phyloP scores from a whole-genome alignment of 1,140 invertebrate species.

The Centruroides vittatus region DNA sequence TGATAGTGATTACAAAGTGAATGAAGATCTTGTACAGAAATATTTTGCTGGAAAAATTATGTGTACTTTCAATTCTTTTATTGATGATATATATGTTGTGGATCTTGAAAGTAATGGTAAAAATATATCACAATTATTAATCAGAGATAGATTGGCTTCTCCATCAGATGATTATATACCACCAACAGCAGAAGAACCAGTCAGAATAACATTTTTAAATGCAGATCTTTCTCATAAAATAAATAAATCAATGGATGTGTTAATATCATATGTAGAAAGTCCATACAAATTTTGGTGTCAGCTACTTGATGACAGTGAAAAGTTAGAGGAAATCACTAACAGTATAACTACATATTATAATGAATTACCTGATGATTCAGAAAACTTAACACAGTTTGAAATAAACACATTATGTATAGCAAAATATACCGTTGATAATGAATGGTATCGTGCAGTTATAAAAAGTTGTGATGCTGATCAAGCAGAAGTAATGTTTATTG shows the following conservation, averaged over 20 bases:
- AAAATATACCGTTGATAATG: constrained; percentile 50
- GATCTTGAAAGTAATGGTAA: constrained; percentile 3
- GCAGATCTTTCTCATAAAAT: no score
- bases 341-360: no score
- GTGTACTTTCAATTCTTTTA: constrained; percentile 3
- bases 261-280: constrained; percentile 24
- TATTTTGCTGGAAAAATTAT: constrained; percentile 7
- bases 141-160: constrained; percentile 13
- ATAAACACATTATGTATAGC: constrained; percentile 51
- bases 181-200: no score
- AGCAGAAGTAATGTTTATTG: constrained; percentile 4
- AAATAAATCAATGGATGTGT: no score
- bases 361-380: no score
- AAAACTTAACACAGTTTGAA: not conserved
- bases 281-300: constrained; percentile 28
- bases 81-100: constrained; percentile 3
- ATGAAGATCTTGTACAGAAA: not conserved
- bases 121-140: constrained; percentile 5
- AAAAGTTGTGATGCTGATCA: constrained; percentile 37
- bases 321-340: constrained; percentile 14
- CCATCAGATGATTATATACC: no score
- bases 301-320: constrained; percentile 17
- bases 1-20: not conserved
- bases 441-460: constrained; percentile 68
- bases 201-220: no score